Percentiles rank a stretch among this genome's conserved stretches.
Evolutionary conservation across 2,797 vertebrate genomes (phyloP).

Genomic region (Streptopelia turtur): DNA sequence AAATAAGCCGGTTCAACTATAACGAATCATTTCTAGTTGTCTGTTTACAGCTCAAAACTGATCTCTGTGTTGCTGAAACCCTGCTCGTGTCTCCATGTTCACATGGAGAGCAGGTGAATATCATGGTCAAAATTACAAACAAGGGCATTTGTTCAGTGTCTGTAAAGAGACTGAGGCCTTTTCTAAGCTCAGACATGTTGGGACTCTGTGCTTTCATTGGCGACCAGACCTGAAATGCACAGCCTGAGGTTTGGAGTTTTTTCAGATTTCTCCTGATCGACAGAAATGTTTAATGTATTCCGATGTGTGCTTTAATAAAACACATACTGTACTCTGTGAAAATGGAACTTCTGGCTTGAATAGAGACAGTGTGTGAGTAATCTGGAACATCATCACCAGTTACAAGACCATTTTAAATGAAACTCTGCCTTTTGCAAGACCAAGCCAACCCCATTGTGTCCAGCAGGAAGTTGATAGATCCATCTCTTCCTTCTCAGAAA

Average conservation of each 20-base stretch:
- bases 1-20: background rate
- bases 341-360: background rate
- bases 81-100: accelerated
- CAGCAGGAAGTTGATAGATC: background rate
- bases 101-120: background rate
- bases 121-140: background rate
- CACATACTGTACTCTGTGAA: background rate
- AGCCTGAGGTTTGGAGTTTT: background rate
- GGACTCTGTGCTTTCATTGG: background rate
- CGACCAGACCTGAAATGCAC: background rate
- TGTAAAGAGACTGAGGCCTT: background rate
- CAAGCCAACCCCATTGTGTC: background rate
- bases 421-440: background rate
- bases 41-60: background rate
- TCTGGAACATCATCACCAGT: background rate
- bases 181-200: background rate
- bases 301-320: background rate
- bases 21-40: background rate
- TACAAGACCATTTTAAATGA: background rate
- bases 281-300: background rate
- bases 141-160: background rate
- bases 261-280: background rate
- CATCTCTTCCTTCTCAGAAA: background rate
- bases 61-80: background rate
- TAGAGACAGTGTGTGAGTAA: background rate